These are phyloP conservation scores for Tribolium castaneum DNA, from an alignment of 1,140 invertebrate genomes.

Conservation along the genomic window DNA sequence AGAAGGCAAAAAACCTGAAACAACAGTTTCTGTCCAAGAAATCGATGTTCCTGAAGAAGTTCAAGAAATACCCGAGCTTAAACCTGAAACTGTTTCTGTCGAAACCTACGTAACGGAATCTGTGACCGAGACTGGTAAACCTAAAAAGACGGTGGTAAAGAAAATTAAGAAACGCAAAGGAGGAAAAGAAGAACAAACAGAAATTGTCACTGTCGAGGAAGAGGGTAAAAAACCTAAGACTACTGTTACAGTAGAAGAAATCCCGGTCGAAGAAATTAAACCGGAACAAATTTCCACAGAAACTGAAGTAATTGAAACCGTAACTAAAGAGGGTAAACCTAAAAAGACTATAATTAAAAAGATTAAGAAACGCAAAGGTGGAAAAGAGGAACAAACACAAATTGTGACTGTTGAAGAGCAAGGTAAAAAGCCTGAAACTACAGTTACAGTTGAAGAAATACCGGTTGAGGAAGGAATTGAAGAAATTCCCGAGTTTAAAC, in stretches of 20 bases:
- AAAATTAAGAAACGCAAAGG: constrained; percentile 52
- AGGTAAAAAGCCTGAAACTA: constrained; percentile 55
- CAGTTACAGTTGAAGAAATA: constrained; percentile 60
- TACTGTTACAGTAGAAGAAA: constrained; percentile 52
- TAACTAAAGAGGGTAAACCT: constrained; percentile 55
- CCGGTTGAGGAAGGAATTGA: constrained; percentile 63
- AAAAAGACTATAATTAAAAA: constrained; percentile 55
- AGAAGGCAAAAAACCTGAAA: constrained; percentile 63
- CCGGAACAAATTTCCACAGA: constrained; percentile 57
- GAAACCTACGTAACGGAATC: constrained; percentile 54
- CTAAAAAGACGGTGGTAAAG: constrained; percentile 49
- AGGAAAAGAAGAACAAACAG: constrained; percentile 56
- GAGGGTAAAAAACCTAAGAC: constrained; percentile 54
- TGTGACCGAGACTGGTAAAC: constrained; percentile 57
- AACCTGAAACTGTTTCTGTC: constrained; percentile 41
- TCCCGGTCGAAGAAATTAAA: constrained; percentile 59
- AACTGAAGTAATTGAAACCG: constrained; percentile 48
- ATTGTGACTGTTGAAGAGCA: constrained; percentile 61
- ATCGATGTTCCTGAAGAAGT: constrained; percentile 56
- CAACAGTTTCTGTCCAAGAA: constrained; percentile 55
- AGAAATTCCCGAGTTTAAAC: constrained; percentile 51
- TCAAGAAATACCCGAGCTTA: constrained; percentile 60
- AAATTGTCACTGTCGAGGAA: constrained; percentile 59
- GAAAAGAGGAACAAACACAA: constrained; percentile 57
- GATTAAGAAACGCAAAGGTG: constrained; percentile 55